phyloP scores from a whole-genome alignment of 2,797 vertebrate species.

The Gymnopithys bicolor region DNA sequence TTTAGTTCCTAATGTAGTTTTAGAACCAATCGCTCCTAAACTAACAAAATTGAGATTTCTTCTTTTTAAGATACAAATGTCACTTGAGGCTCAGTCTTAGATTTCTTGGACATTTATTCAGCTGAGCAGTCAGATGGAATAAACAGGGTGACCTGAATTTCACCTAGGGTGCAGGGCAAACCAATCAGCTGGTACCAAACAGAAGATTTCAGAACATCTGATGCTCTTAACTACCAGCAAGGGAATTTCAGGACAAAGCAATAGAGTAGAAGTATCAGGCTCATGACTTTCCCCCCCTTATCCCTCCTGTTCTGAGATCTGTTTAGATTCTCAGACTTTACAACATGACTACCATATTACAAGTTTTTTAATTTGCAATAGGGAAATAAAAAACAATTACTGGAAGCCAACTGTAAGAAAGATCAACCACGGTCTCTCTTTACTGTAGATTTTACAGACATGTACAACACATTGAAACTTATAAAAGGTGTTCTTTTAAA shows the following conservation, averaged over 20 bases:
- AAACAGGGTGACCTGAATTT: slow-evolving; percentile 4
- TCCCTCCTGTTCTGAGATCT: not conserved
- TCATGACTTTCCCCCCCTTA: not conserved
- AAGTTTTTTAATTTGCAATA: not conserved
- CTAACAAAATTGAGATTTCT: not conserved
- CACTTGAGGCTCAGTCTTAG: not conserved
- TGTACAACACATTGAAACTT: not conserved
- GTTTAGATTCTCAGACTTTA: not conserved
- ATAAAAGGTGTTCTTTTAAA: not conserved
- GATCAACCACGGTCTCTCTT: not conserved
- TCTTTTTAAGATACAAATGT: not conserved
- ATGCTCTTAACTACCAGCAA: not conserved
- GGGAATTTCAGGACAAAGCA: not conserved
- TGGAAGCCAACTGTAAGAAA: not conserved
- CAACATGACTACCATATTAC: not conserved
- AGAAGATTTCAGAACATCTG: not conserved
- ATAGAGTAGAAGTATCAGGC: not conserved
- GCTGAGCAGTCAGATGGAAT: not conserved
- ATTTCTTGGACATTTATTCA: not conserved
- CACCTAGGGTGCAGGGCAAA: not conserved
- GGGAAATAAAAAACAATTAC: not conserved
- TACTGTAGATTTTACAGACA: not conserved
- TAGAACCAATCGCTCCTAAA: not conserved
- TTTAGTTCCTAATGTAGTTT: not conserved
- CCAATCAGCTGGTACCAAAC: not conserved